Conservation (phyloP, 2,113 vertebrate species). For the Onychostruthus taczanowskii region DNA sequence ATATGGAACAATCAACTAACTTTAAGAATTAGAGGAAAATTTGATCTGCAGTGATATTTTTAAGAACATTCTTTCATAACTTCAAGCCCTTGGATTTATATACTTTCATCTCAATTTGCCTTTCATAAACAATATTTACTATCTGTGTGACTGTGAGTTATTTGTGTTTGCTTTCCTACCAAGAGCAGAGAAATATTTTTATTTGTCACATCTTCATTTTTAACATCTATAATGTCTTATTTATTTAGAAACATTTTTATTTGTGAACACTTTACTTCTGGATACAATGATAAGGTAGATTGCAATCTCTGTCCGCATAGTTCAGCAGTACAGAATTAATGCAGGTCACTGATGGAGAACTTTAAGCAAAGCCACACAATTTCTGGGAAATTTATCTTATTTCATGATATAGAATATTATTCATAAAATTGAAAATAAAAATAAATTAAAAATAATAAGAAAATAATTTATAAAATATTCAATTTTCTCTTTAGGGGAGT, state of each 20-base stretch:
- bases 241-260: neutral
- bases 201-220: neutral
- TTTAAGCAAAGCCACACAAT: neutral
- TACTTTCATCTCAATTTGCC: neutral
- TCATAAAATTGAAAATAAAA: neutral
- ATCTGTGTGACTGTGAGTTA: neutral
- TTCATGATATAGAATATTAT: neutral
- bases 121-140: neutral
- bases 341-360: neutral
- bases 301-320: neutral
- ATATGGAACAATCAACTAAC: neutral
- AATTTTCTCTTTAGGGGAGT: neutral
- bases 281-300: neutral
- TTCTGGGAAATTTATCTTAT: neutral
- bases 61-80: neutral
- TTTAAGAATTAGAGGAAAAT: neutral
- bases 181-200: neutral
- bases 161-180: neutral
- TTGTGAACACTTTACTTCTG: neutral
- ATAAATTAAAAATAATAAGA: neutral
- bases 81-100: neutral
- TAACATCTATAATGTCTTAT: neutral
- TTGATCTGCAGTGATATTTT: neutral
- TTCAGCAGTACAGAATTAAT: neutral
- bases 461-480: neutral